Evolutionary conservation across 2,113 vertebrate species (phyloP).

Genomic region (Oryzias javanicus): DNA sequence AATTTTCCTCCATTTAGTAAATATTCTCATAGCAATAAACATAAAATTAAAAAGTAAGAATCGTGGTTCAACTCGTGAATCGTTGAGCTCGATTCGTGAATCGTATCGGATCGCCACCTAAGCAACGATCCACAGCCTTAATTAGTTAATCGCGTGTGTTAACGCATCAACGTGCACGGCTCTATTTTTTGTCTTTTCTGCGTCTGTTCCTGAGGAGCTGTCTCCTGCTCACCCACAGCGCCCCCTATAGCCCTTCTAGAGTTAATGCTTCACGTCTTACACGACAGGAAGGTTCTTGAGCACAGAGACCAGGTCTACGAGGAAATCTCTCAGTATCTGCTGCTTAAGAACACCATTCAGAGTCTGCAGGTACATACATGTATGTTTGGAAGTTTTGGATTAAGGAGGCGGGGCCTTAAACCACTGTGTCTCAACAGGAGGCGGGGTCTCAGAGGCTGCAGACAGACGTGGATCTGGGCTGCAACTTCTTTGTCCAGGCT

Average conservation of each 20-base stretch:
- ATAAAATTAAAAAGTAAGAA: no score
- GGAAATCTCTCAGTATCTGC: conserved; percentile 86
- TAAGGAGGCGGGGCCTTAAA: not conserved
- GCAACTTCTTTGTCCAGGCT: conserved; percentile 87
- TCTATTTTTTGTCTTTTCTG: no score
- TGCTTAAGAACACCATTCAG: conserved; percentile 86
- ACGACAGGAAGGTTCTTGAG: conserved; percentile 82
- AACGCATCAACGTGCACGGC: no score
- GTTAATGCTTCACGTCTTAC: not conserved
- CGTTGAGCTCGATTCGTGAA: no score
- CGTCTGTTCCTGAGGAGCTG: no score
- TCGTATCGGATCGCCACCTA: no score
- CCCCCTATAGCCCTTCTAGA: not conserved
- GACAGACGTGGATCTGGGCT: conserved; percentile 87
- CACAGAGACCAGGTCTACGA: conserved; percentile 87
- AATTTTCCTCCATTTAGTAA: no score
- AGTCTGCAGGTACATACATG: conserved; percentile 79
- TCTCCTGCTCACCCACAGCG: no score
- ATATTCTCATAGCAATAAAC: no score
- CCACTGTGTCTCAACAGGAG: conserved; percentile 67
- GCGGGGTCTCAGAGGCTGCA: conserved; percentile 74
- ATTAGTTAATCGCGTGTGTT: no score
- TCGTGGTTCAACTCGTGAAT: no score
- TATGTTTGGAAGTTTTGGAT: not conserved
- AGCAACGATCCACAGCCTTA: no score